These are phyloP conservation scores for Botia kubotai DNA, from an alignment of 2,797 vertebrate genomes.

Conservation along the genomic window DNA sequence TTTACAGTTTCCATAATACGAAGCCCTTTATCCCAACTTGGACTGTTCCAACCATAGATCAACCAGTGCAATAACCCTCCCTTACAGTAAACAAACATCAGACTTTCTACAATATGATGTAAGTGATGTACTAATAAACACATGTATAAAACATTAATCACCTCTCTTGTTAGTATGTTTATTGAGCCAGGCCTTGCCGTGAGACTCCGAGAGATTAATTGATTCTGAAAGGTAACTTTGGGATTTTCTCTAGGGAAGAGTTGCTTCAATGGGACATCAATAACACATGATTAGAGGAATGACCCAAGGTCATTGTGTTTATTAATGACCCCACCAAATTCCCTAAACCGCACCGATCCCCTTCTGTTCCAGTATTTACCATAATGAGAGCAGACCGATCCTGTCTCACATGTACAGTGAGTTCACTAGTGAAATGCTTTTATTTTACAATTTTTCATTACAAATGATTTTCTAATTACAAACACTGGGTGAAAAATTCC, in stretches of 20 bases:
- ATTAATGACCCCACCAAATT: constrained; percentile 49
- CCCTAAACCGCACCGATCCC: constrained; percentile 1
- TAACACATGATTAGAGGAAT: constrained; percentile 53
- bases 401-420: neutral
- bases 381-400: neutral
- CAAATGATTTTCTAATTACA: too few relatives aligned
- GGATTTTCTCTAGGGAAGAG: constrained; percentile 30
- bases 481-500: too few relatives aligned
- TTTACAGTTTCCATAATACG: constrained; percentile 31
- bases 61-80: neutral
- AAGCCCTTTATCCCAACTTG: constrained; percentile 2
- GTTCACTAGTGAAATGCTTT: neutral
- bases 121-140: neutral
- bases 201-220: constrained; percentile 5
- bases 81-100: neutral
- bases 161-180: neutral
- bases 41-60: constrained; percentile 7
- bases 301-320: constrained; percentile 38
- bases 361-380: constrained; percentile 7
- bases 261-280: constrained; percentile 53
- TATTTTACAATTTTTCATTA: neutral
- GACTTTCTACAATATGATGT: neutral
- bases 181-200: constrained; percentile 22
- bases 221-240: constrained; percentile 6
- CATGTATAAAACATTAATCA: neutral